phyloP scores from a whole-genome alignment of 1,140 invertebrate genomes.

The Spodoptera litura region DNA sequence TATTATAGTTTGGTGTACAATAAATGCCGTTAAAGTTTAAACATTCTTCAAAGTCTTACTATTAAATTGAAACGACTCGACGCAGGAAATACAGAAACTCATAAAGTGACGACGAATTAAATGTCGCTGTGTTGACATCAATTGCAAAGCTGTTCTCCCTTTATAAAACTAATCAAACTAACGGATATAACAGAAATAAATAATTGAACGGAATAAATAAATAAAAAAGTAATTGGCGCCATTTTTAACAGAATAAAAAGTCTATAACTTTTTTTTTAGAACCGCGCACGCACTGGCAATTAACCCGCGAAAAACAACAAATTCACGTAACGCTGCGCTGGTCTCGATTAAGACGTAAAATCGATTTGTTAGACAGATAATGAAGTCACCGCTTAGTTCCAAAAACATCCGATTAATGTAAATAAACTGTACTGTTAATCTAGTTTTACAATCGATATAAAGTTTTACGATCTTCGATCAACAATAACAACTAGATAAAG shows the following conservation, averaged over 20 bases:
- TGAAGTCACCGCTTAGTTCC: conserved; percentile 54
- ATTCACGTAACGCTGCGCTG: conserved; percentile 28
- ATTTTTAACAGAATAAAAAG: conserved; percentile 2
- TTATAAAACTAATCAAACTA: not conserved
- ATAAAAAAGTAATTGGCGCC: not conserved
- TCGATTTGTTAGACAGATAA: conserved; percentile 53
- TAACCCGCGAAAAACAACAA: conserved; percentile 52
- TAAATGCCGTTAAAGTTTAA: not conserved
- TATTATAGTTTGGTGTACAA: not conserved
- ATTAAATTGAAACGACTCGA: conserved; percentile 14
- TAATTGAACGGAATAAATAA: not conserved
- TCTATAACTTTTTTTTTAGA: conserved; percentile 1
- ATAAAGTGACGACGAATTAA: conserved; percentile 13
- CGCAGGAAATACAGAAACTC: conserved; percentile 18
- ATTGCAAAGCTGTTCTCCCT: conserved; percentile 1
- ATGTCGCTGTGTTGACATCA: conserved; percentile 7
- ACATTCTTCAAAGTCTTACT: conserved; percentile 23
- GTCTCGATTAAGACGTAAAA: conserved; percentile 61
- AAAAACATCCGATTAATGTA: conserved; percentile 57
- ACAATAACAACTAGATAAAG: too few species aligned
- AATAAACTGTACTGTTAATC: conserved; percentile 55
- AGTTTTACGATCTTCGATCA: too few species aligned
- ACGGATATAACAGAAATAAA: not conserved
- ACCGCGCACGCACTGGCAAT: conserved; percentile 19
- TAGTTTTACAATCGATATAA: conserved; percentile 51